Conservation (phyloP, 2,888 invertebrate species). For the Microctonus brassicae region DNA sequence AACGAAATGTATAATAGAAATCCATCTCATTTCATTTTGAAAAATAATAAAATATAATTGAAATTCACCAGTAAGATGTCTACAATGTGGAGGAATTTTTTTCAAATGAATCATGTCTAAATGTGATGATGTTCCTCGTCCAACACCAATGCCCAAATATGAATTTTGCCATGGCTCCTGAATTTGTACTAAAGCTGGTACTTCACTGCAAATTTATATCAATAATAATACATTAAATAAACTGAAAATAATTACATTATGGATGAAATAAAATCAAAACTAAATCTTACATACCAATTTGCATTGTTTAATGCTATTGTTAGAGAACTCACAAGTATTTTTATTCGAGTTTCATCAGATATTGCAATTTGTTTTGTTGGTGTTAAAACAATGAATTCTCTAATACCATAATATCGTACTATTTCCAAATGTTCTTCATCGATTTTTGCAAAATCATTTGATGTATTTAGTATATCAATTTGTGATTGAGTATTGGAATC, state of each 20-base stretch:
- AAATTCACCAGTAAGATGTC: slow-evolving; percentile 79
- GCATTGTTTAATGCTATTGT: slow-evolving; percentile 87
- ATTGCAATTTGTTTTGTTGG: slow-evolving; percentile 75
- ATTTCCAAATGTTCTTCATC: slow-evolving; percentile 71
- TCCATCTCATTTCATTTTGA: not conserved
- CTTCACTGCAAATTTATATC: slow-evolving; percentile 70
- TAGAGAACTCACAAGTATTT: slow-evolving; percentile 84
- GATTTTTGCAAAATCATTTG: slow-evolving; percentile 76
- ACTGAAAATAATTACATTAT: slow-evolving; percentile 22
- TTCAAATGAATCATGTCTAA: slow-evolving; percentile 92
- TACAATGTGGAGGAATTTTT: slow-evolving; percentile 83
- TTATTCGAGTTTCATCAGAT: slow-evolving; percentile 80
- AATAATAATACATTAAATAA: slow-evolving; percentile 27
- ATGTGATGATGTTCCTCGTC: slow-evolving; percentile 82
- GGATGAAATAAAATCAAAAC: not conserved
- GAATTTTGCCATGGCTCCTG: slow-evolving; percentile 85
- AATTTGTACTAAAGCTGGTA: slow-evolving; percentile 91
- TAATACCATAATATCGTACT: slow-evolving; percentile 83
- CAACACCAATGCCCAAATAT: slow-evolving; percentile 85
- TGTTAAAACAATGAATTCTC: slow-evolving; percentile 84
- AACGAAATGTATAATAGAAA: not conserved
- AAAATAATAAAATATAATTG: not conserved
- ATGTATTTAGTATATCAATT: slow-evolving; percentile 71
- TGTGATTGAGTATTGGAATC: slow-evolving; percentile 66
- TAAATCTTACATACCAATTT: slow-evolving; percentile 72